Evolutionary conservation across 2,113 vertebrate species (phyloP), one percentile per base, ranked within the genome.

Genomic region (Reinhardtius hippoglossoides): DNA sequence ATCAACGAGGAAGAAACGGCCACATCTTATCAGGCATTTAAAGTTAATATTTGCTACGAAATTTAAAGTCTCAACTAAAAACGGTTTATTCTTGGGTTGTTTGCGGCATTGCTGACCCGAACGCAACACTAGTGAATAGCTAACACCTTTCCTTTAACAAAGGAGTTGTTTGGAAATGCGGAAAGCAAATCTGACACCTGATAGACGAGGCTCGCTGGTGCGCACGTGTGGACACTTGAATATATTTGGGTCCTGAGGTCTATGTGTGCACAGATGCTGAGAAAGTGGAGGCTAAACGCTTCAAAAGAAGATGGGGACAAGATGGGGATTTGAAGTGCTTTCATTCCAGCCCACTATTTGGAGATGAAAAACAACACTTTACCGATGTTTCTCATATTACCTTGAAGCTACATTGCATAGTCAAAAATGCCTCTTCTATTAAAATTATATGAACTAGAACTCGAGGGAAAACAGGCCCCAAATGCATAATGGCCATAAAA

Each of bases 401-500:
- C 67, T 85, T 85, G 70, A 83, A 71, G 57, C 50, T 48, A 73
- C 78, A 78, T 73, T 74, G 61, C 71, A 57, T 82, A 74, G 81
- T 82, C 18, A 71, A 73, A 85, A 78, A 78, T 75, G 46, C 60
- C 69, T 79, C 68, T 40, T 56, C 0, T 67, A 76, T 85, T 76
- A 71, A 63, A 70, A 62, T 23, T 23, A 80, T 72, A 50, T 78
- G 68, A 83, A 85, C 58, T 71, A 50, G 12, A 78, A 83, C 82
- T 68, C 37, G 0, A 54, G 66, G 79, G 69, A 85, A 84, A 84
- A 73, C 56, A 68, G 69, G 40, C n/a, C n/a, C 52, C 73, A 67
- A 84, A 86, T 79, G 44, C 64, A 74, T 78, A 84, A 84, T 50
- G 75, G 74, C 82, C 71, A 69, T 80, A 85, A 87, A 80, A 57